Evolutionary conservation across 2,113 vertebrate species (phyloP), one percentile per base, ranked within the genome.

Genomic region (Willisornis vidua): DNA sequence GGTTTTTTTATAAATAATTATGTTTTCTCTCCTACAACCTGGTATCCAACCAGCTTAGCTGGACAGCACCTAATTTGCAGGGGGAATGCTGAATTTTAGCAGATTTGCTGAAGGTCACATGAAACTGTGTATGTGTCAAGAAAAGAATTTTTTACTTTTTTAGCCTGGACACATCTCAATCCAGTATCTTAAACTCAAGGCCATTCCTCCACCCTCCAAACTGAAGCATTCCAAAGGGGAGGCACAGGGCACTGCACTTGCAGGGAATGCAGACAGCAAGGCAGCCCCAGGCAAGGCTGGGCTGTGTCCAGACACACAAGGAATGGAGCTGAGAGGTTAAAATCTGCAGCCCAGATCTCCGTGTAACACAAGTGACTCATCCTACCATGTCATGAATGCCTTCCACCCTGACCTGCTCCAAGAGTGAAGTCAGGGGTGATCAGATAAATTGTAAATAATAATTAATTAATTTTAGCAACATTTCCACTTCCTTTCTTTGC

Each of bases 221-320:
- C 5, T 0, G 4, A 65, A 73, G 67, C 8, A 3, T 62, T 45
- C 43, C 51, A 14, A 63, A 4, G 0, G 18, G 14, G 49, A 84
- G 3, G 5, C 0, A 1, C 0, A 2, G 28, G 31, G 29, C 45
- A 49, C 45, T 54, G 18, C 5, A 39, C 28, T 10, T 31, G 22
- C 46, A 49, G 51, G 41, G 66, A 37, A 33, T 2, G 6, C 20
- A 57, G 59, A 39, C 31, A 85, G 43, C 33, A 46, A 78, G 45
- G 59, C 58, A 79, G 49, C 6, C 43, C 63, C 63, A 73, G 54
- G 41, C 10, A 62, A 58, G 41, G 70, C 51, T 54, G 51, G 18
- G 37, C 55, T 55, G 5, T 0, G 0, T 58, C 37, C 15, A 28
- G 39, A 39, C 48, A n/a, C 0, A 4, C 57, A 23, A 39, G 39